Evolutionary conservation across 2,888 invertebrate genomes (phyloP), one percentile per base, ranked within the genome.

Genomic region (Drosophila demipolita): DNA sequence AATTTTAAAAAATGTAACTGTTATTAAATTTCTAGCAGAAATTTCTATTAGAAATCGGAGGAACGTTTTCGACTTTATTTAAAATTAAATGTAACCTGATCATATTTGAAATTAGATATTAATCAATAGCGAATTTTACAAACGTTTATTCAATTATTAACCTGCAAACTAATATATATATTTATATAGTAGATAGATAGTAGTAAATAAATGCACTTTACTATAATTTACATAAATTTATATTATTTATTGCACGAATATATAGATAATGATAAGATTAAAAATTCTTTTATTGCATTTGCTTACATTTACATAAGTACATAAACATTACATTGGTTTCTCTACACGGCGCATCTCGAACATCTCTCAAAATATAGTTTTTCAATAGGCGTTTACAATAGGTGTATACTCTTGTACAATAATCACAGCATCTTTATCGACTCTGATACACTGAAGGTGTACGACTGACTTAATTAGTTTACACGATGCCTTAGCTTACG

Each of bases 341-440:
- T 63, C 66, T 73, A 75, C 68, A 49, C 68, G 62, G 73, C 74
- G 69, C 80, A 67, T 61, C 23, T 33, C 49, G 63, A 73, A 72
- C 48, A 76, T 83, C 84, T 73, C 49, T 73, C 66, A 70, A 81
- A 67, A 73, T 12, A 38, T 35, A 45, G 79, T 71, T 71, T 62
- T 66, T 50, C 69, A 57, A 57, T 48, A 40, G 66, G 60, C 72
- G 69, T 65, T 59, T 48, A 42, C 29, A 29, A 29, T 6, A 29
- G 29, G 5, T 73, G 42, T 68, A 66, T 71, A 78, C 66, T 81
- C 73, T 82, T 78, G 73, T 88, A 82, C 81, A 75, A 81, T 86
- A 86, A 91, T 91, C 92, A 91, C 91, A 91, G 91, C 90, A 90
- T 90, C 90, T 91, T 92, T 90, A 83, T 91, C 82, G 86, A 83